A percentile compares a stretch with the other conserved stretches of the same genome.
Evolutionary conservation across 2,113 vertebrate genomes (phyloP).

Genomic region (Zosterops lateralis): DNA sequence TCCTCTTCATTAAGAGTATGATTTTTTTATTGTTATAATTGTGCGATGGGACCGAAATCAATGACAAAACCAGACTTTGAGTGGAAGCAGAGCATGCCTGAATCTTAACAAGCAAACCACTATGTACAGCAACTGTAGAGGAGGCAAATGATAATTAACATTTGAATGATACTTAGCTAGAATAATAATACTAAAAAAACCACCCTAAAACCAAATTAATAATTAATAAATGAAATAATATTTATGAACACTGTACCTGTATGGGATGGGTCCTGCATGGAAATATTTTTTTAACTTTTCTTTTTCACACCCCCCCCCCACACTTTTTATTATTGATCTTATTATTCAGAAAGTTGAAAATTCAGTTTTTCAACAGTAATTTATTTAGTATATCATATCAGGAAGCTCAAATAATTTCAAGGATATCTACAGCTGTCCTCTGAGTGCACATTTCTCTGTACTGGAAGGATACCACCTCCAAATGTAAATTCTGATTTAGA

Average conservation of each 20-base stretch:
- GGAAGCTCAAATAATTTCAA: not conserved
- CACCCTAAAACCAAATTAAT: not conserved
- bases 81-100: not conserved
- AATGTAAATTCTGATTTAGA: not conserved
- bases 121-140: not conserved
- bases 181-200: not conserved
- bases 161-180: not conserved
- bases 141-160: not conserved
- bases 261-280: too few relatives aligned
- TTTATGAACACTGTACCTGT: not conserved
- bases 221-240: not conserved
- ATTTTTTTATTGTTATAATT: not conserved
- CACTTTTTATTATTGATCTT: not conserved
- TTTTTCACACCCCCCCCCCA: rapidly evolving
- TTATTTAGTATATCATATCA: not conserved
- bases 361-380: not conserved
- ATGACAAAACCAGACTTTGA: not conserved
- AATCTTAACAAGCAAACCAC: not conserved
- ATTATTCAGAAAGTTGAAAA: not conserved
- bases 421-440: not conserved
- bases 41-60: not conserved
- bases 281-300: not conserved
- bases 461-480: not conserved
- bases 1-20: not conserved
- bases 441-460: not conserved